Conservation (phyloP, 2,113 vertebrate genomes). For the Terrapene triunguis region DNA sequence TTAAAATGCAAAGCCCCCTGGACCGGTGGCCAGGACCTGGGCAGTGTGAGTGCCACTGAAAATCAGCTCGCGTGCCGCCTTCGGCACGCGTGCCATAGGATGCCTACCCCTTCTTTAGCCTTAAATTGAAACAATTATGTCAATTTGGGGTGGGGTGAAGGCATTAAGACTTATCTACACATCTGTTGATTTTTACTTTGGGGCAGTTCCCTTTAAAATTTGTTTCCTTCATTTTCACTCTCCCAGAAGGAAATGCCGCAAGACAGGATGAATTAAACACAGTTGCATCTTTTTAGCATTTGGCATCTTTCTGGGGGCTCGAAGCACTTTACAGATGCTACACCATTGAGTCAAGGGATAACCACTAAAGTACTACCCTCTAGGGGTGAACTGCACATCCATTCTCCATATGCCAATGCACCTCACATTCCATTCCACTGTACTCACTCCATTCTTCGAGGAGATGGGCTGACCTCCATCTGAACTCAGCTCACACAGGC, state of each 20-base stretch:
- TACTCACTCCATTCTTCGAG: neutral
- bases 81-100: no score
- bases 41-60: no score
- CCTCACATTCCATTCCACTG: fast-evolving
- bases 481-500: neutral
- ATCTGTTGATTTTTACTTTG: neutral
- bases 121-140: fast-evolving
- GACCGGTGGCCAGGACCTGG: no score
- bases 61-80: no score
- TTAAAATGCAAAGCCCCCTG: no score
- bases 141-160: neutral
- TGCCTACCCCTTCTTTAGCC: neutral
- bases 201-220: neutral
- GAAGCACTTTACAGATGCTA: neutral
- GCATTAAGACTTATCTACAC: neutral
- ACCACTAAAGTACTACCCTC: neutral
- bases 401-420: neutral
- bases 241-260: neutral
- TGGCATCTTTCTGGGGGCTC: neutral
- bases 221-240: neutral
- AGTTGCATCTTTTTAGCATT: neutral
- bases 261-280: neutral
- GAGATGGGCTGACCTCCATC: neutral
- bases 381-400: fast-evolving
- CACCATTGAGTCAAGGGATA: neutral